Base-by-base conservation (phyloP, 2,888 invertebrate genomes). In the Rhaphigaster nebulosa region DNA sequence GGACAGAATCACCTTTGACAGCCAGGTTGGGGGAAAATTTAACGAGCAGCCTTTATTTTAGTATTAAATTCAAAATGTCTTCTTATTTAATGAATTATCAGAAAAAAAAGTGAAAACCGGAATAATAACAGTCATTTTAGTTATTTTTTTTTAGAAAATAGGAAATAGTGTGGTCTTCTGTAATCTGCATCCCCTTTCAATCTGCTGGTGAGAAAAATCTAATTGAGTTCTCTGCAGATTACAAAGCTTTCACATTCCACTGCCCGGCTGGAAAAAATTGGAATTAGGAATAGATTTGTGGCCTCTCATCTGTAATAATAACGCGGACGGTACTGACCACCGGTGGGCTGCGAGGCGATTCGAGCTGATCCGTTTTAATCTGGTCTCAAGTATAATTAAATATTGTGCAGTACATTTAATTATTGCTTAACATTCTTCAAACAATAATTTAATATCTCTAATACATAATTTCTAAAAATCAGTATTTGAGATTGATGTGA, bases 211-310 rank as follows among this genome's bases (percentile, higher is more conserved):
- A 38, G 70, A 76, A 76, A 76, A 76, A 38, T 76, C 70, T 76
- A 10, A 76, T 76, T 76, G 70, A 76, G 38, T 38, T 76, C 38
- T 38, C 38, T 76, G 70, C 20, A 15, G 70, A 38, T 76, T 76
- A 20, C 34, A 76, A 38, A 76, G 70, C 70, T 76, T 76, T 76
- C 38, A 76, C 70, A 76, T 76, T 76, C 70, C 70, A 20, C 38
- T 76, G 38, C 20, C 26, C 38, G 34, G 20, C 20, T 23, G 70
- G 70, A 76, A 76, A 76, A 76, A 76, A 76, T 76, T 76, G 70
- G 70, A 76, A 76, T 76, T 34, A 38, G 34, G 70, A 76, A 38
- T 38, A 76, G 70, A 76, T 76, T 76, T 76, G 70, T 34, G 70
- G 70, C 38, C 70, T 76, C 70, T 38, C 34, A 15, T 76, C 70